Base-by-base conservation (phyloP, 2,113 vertebrate genomes). In the Anguilla japonica region DNA sequence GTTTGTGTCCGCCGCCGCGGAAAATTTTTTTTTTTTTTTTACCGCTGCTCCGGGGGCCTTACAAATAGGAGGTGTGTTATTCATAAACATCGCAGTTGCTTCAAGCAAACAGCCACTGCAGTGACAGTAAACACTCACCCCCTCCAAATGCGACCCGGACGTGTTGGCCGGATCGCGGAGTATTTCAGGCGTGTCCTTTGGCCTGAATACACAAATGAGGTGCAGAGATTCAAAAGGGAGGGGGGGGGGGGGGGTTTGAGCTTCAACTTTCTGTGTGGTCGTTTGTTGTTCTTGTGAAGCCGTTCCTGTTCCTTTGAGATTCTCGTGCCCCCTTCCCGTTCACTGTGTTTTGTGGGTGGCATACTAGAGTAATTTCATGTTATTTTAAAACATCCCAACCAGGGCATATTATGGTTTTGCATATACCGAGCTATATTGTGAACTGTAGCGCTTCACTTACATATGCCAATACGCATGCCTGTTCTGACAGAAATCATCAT, bases 401-500 rank as follows among this genome's bases (percentile, higher is more conserved):
- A 41, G 15, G 34, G 78, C 5, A 41, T 41, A 41, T 41, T 80
- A 20, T 41, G 20, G 15, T 41, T 39, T 80, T 84, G 20, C 40
- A 26, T 11, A 39, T 56, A 46, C 14, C 29, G 56, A 41, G 39
- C 14, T 29, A 79, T 40, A 43, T 50, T 22, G 0, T 7, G 11
- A 75, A 63, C 82, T 40, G 22, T 53, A 79, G 85, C 43, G 60
- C 60, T 79, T 41, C 50, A 67, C 41, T 34, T 43, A 88, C 43
- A 41, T 22, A 20, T 56, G 34, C 39, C 14, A 29, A 81, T 20
- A 63, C 9, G 13, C 8, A n/a, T 46, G 81, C 41, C 82, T 60
- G 82, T 89, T 41, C 63, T 78, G 29, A 83, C 43, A 86, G 13
- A 60, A 82, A 75, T 63, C 82, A 90, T 88, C 79, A 88, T 88